phyloP scores from a whole-genome alignment of 2,113 vertebrate species.

The Martes martes region DNA sequence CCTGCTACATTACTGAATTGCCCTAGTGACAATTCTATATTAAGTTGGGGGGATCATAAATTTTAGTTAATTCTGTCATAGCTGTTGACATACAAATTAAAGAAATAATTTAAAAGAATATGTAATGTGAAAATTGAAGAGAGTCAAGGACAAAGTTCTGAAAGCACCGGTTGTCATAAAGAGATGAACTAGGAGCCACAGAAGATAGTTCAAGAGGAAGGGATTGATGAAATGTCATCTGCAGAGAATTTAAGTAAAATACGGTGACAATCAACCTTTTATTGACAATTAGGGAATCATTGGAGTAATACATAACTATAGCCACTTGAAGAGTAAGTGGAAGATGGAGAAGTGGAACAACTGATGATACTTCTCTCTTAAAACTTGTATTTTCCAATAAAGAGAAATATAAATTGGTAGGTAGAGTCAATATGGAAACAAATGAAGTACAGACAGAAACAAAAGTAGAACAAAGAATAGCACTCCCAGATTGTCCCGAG shows the following conservation, averaged over 20 bases:
- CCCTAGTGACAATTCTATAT: neutral
- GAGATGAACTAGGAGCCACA: neutral
- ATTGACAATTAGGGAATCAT: neutral
- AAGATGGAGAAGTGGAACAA: neutral
- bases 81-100: neutral
- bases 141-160: neutral
- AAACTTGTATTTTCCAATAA: neutral
- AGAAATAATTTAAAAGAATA: neutral
- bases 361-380: neutral
- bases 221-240: neutral
- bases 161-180: neutral
- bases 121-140: neutral
- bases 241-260: neutral
- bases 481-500: neutral
- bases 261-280: neutral
- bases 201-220: neutral
- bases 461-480: neutral
- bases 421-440: neutral
- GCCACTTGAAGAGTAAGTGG: neutral
- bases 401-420: neutral
- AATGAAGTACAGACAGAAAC: neutral
- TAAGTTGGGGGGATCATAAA: neutral
- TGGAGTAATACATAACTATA: neutral
- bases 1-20: no score
- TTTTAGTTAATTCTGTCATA: neutral